phyloP scores from a whole-genome alignment of 2,888 invertebrate species.

The Hypena proboscidalis region DNA sequence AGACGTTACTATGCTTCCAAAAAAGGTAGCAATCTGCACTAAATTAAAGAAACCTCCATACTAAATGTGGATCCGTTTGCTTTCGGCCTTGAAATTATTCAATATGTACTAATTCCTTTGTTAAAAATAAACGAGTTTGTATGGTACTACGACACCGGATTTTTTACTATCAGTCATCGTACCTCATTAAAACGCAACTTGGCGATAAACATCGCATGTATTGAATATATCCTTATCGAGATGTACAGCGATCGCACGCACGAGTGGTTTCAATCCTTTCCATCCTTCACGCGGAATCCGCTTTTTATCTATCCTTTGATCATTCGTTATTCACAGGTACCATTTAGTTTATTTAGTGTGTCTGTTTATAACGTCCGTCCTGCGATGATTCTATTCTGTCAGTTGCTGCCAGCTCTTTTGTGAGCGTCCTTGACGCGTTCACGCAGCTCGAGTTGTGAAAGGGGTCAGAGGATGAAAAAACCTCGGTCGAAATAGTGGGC shows the following conservation, averaged over 20 bases:
- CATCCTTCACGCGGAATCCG: conserved; percentile 56
- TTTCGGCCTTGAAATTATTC: conserved; percentile 40
- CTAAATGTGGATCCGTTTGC: conserved; percentile 37
- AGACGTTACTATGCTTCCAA: conserved; percentile 41
- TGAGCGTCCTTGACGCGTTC: conserved; percentile 31
- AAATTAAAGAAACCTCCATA: conserved; percentile 46
- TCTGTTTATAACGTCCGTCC: conserved; percentile 14
- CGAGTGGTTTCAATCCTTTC: conserved; percentile 59
- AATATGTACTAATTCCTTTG: conserved; percentile 35
- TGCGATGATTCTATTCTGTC: conserved; percentile 19
- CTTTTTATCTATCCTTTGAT: conserved; percentile 65
- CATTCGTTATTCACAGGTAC: conserved; percentile 46
- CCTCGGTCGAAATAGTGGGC: conserved; percentile 53
- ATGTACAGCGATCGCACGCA: conserved; percentile 54
- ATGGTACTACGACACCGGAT: conserved; percentile 18
- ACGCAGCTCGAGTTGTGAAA: conserved; percentile 45
- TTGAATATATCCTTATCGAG: conserved; percentile 57
- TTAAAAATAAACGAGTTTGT: conserved; percentile 13
- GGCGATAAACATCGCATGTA: conserved; percentile 54
- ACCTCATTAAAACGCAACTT: conserved; percentile 39
- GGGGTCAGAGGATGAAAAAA: conserved; percentile 60
- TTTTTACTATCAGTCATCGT: conserved; percentile 35
- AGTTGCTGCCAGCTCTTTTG: conserved; percentile 11
- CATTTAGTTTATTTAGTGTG: conserved; percentile 41
- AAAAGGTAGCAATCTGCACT: conserved; percentile 41